A percentile compares a stretch with the other conserved stretches of the same genome.
Conservation (phyloP, 2,113 vertebrate genomes). For the Plestiodon gilberti region DNA sequence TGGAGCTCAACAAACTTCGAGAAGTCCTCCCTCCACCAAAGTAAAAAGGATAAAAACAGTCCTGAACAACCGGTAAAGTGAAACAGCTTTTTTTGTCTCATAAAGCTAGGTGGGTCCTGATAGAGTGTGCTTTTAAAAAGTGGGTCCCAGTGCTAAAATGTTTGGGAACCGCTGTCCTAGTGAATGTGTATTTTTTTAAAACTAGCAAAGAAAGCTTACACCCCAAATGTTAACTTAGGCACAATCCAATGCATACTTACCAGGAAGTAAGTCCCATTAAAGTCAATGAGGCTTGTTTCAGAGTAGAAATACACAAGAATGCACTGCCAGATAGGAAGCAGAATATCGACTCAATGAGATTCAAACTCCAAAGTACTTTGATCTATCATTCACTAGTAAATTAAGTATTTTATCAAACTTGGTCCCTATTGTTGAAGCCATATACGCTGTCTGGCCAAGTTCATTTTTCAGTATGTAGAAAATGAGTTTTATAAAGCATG, state of each 20-base stretch:
- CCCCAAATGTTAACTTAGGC: background rate
- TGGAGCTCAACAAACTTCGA: too few species aligned
- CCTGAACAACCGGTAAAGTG: too few species aligned
- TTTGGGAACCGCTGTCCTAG: too few species aligned
- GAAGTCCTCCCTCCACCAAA: too few species aligned
- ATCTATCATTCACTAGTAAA: background rate
- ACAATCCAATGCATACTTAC: too few species aligned
- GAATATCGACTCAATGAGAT: background rate
- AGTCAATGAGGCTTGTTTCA: too few species aligned
- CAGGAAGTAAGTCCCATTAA: too few species aligned
- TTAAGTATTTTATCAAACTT: background rate
- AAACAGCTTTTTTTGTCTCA: too few species aligned
- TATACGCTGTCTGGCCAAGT: background rate
- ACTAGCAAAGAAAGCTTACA: background rate
- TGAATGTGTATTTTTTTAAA: background rate
- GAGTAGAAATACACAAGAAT: background rate
- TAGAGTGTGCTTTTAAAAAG: too few species aligned
- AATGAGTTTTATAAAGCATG: background rate
- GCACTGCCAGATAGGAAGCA: background rate
- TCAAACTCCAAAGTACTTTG: background rate
- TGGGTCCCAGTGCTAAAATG: too few species aligned
- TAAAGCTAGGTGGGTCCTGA: too few species aligned
- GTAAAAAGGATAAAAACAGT: too few species aligned
- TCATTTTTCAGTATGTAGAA: slow-evolving; percentile 1
- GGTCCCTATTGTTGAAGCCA: background rate